Conservation (phyloP, 2,113 vertebrate genomes). For the Coptodon rendalli region DNA sequence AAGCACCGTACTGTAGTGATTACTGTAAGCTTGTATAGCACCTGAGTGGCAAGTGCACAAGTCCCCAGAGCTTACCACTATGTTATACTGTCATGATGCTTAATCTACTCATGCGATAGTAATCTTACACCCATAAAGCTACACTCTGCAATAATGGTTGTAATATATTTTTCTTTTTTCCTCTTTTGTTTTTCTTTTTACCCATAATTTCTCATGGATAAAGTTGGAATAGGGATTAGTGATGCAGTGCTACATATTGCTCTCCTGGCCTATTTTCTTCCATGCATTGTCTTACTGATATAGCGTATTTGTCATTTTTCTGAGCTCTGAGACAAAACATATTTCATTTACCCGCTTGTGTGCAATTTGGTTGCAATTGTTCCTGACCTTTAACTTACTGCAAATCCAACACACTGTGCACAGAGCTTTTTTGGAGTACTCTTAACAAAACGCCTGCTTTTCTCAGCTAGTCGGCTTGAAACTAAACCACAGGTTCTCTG, state of each 20-base stretch:
- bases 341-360: neutral
- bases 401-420: neutral
- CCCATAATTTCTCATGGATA: neutral
- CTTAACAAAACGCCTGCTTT: neutral
- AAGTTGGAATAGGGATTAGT: neutral
- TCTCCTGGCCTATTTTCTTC: neutral
- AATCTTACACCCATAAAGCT: slow-evolving; percentile 39
- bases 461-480: neutral
- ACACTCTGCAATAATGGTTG: neutral
- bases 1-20: slow-evolving; percentile 21
- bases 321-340: neutral
- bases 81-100: slow-evolving; percentile 33
- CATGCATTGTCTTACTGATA: neutral
- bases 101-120: slow-evolving; percentile 28
- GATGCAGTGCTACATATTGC: neutral
- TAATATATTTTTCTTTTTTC: neutral
- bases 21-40: slow-evolving; percentile 31
- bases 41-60: slow-evolving; percentile 14
- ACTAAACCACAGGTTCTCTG: neutral
- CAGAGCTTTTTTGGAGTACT: neutral
- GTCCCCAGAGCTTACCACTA: slow-evolving; percentile 8
- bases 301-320: neutral
- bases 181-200: neutral
- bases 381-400: neutral
- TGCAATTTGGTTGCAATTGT: neutral